These are phyloP conservation scores for Elgonia sp. DNA, from an alignment of 2,888 invertebrate species.

Conservation along the genomic window DNA sequence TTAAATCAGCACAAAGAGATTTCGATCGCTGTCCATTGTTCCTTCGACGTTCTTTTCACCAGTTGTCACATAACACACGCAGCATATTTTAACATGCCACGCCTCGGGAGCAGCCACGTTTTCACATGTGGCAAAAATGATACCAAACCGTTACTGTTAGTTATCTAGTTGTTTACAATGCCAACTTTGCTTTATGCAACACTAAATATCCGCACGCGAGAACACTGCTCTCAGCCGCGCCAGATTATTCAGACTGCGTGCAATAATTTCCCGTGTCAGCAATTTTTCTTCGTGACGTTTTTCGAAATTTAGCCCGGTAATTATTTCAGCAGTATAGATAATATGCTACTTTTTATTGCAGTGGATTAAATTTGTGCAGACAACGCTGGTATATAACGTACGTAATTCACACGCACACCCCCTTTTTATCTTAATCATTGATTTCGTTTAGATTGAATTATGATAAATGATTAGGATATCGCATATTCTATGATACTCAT, in stretches of 20 bases:
- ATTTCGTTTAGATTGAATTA: too few species aligned
- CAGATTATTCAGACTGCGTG: conserved; percentile 43
- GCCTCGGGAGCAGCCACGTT: conserved; percentile 17
- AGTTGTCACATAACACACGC: background rate
- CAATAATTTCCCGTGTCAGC: conserved; percentile 48
- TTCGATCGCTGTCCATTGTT: conserved; percentile 35
- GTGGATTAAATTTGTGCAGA: background rate
- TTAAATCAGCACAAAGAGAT: background rate
- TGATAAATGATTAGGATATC: too few species aligned
- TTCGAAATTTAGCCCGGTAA: conserved; percentile 46
- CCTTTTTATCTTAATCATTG: too few species aligned
- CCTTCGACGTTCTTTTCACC: conserved; percentile 35
- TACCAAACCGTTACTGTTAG: conserved; percentile 58
- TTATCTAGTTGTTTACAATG: conserved; percentile 74
- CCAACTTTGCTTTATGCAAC: conserved; percentile 70
- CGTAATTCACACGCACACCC: too few species aligned
- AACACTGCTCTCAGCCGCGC: conserved; percentile 24
- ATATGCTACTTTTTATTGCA: background rate
- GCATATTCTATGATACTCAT: too few species aligned
- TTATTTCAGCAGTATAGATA: conserved; percentile 38
- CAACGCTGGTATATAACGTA: too few species aligned
- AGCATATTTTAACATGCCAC: conserved; percentile 31
- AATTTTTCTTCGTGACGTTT: conserved; percentile 54
- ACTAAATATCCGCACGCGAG: conserved; percentile 57
- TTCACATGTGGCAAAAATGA: conserved; percentile 45